Evolutionary conservation across 2,797 vertebrate genomes (phyloP).

Genomic region (Pogonophryne albipinna): DNA sequence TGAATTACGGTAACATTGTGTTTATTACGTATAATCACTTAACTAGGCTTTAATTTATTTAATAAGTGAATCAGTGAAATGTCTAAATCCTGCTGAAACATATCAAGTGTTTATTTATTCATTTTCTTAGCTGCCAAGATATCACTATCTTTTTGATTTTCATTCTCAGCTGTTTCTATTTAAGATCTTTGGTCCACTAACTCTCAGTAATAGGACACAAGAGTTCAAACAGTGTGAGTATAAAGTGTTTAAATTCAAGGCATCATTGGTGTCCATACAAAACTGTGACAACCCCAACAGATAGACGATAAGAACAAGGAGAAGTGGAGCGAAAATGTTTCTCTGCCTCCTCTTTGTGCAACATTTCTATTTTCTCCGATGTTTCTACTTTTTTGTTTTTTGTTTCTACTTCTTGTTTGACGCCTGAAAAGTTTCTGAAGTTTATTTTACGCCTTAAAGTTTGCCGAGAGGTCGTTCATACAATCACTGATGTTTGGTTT

Average conservation of each 20-base stretch:
- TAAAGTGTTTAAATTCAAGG: not conserved
- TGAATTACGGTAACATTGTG: not conserved
- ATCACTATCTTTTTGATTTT: not conserved
- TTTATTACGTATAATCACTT: not conserved
- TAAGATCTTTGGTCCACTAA: not conserved
- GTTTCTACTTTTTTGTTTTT: not conserved
- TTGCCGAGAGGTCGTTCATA: slow-evolving; percentile 49
- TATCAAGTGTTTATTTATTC: slow-evolving; percentile 12
- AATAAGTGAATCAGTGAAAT: not conserved
- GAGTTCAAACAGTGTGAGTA: not conserved
- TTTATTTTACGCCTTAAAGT: slow-evolving; percentile 65
- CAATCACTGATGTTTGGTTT: slow-evolving; percentile 54
- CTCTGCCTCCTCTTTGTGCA: not conserved
- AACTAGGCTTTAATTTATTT: not conserved
- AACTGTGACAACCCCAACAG: too few species aligned
- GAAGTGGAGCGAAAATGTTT: not conserved
- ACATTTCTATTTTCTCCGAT: not conserved
- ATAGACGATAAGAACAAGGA: too few species aligned
- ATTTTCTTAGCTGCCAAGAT: not conserved
- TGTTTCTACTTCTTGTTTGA: slow-evolving; percentile 13
- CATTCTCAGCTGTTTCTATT: not conserved
- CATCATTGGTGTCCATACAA: too few species aligned
- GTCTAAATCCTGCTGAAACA: slow-evolving; percentile 32
- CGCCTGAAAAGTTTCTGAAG: slow-evolving; percentile 25
- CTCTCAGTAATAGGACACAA: not conserved